Percentiles rank a stretch among this genome's conserved stretches.
Evolutionary conservation across 2,888 invertebrate species (phyloP).

Genomic region (Phortica okadai): DNA sequence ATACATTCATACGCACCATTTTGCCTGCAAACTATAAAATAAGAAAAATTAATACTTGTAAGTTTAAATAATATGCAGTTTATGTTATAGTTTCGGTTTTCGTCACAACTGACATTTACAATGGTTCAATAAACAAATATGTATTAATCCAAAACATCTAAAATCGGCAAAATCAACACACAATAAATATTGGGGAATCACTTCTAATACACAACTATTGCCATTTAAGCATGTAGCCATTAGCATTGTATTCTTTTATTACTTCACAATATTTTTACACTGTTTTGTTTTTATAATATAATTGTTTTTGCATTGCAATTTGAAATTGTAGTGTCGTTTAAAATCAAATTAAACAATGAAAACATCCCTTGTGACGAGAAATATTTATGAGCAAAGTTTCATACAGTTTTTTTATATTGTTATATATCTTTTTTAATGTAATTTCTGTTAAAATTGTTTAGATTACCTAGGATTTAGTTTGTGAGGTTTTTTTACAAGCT

Average conservation of each 20-base stretch:
- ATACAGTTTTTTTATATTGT: too few species aligned
- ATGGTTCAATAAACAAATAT: conserved; percentile 3
- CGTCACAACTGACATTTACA: too few species aligned
- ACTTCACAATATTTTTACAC: too few species aligned
- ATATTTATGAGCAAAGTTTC: too few species aligned
- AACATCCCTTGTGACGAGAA: too few species aligned
- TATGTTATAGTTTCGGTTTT: neutral
- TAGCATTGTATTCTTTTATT: too few species aligned
- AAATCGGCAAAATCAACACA: conserved; percentile 38
- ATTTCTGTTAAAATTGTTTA: conserved; percentile 57
- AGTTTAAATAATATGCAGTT: neutral
- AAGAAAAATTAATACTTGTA: conserved; percentile 13
- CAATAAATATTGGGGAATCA: conserved; percentile 5
- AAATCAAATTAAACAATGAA: too few species aligned
- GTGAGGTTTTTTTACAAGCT: conserved; percentile 75
- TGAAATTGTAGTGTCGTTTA: too few species aligned
- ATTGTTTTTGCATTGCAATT: too few species aligned
- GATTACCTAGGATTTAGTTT: conserved; percentile 77
- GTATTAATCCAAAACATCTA: neutral
- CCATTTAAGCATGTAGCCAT: too few species aligned
- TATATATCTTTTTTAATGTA: conserved; percentile 9
- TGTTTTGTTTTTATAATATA: too few species aligned
- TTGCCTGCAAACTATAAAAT: conserved; percentile 79
- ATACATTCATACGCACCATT: conserved; percentile 99
- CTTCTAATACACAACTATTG: too few species aligned